Evolutionary conservation across 1,140 invertebrate species (phyloP).

Genomic region (Sitodiplosis mosellana): DNA sequence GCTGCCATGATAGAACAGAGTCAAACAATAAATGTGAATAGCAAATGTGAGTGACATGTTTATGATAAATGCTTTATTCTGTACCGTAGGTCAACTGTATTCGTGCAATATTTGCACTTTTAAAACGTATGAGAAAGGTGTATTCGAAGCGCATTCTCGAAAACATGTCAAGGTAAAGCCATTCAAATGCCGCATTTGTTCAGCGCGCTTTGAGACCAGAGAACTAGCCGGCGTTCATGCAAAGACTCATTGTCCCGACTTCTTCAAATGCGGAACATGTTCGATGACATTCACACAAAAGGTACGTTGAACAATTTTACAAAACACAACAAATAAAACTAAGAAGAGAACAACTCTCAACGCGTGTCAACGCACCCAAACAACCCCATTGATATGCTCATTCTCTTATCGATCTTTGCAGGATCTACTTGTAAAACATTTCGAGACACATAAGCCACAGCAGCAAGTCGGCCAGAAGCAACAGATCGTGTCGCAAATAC

Average conservation of each 20-base stretch:
- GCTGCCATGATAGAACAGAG: neutral
- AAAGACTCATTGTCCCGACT: slow-evolving; percentile 23
- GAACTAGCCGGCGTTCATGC: slow-evolving; percentile 22
- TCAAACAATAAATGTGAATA: neutral
- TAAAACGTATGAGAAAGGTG: slow-evolving; percentile 20
- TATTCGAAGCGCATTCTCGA: slow-evolving; percentile 21
- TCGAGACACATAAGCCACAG: slow-evolving; percentile 21
- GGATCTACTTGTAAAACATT: slow-evolving; percentile 20
- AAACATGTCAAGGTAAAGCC: slow-evolving; percentile 23
- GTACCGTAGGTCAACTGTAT: slow-evolving; percentile 9
- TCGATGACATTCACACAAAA: slow-evolving; percentile 20
- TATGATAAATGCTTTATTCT: too few relatives aligned
- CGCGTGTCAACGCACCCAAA: too few relatives aligned
- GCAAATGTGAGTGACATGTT: neutral
- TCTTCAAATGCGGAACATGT: slow-evolving; percentile 24
- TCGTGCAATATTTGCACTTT: slow-evolving; percentile 23
- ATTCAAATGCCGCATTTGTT: slow-evolving; percentile 23
- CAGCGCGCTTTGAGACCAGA: slow-evolving; percentile 21
- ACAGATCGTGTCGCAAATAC: slow-evolving; percentile 23
- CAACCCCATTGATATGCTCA: too few relatives aligned
- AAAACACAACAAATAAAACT: too few relatives aligned
- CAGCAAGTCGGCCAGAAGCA: slow-evolving; percentile 17
- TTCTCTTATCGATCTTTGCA: slow-evolving; percentile 3
- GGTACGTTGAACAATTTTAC: too few relatives aligned
- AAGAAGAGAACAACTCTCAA: too few relatives aligned